Evolutionary conservation across 2,888 invertebrate genomes (phyloP).

Genomic region (Nymphalis polychloros): DNA sequence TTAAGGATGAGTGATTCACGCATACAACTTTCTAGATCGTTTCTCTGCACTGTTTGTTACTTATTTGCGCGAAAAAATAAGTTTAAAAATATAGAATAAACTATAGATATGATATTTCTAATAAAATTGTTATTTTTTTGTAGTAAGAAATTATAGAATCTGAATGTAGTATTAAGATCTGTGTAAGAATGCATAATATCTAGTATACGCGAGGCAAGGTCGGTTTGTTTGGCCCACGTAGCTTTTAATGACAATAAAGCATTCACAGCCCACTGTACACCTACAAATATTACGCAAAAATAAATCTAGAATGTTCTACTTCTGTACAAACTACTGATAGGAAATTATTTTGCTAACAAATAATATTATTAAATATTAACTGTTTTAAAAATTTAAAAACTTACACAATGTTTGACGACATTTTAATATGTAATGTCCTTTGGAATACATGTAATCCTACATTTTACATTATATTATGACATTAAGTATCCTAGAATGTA

Average conservation of each 20-base stretch:
- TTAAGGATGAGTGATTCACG: slow-evolving; percentile 20
- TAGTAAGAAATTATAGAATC: too few species aligned
- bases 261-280: slow-evolving; percentile 23
- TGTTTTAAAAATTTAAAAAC: too few species aligned
- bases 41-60: too few species aligned
- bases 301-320: background rate
- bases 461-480: background rate
- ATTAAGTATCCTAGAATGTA: background rate
- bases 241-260: slow-evolving; percentile 20
- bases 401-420: too few species aligned
- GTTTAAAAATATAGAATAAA: too few species aligned
- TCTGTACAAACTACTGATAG: background rate
- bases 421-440: too few species aligned
- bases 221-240: slow-evolving; percentile 14
- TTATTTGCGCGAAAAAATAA: too few species aligned
- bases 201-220: slow-evolving; percentile 11
- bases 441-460: too few species aligned
- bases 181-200: too few species aligned
- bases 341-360: background rate
- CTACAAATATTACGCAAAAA: slow-evolving; percentile 13
- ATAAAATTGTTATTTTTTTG: too few species aligned
- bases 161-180: too few species aligned
- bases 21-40: background rate
- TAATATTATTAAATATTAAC: background rate
- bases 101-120: too few species aligned